Evolutionary conservation across 2,888 invertebrate genomes (phyloP), one percentile per base, ranked within the genome.

Genomic region (Agrilus biguttatus): DNA sequence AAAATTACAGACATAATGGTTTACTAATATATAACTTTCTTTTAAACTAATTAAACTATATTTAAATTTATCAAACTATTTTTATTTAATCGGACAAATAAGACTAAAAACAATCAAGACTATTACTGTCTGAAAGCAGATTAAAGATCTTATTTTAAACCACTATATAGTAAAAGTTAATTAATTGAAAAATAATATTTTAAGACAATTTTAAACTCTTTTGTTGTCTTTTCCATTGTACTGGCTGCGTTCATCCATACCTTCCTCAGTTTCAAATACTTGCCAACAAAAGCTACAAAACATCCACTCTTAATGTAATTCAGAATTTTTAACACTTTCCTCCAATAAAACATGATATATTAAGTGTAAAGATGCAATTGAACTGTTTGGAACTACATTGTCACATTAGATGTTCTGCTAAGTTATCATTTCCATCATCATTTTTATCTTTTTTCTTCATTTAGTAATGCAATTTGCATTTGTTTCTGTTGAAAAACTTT

Each of bases 271-370:
- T 10, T 52, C 45, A 46, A 58, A 54, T n/a, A 43, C 45, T 48
- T 55, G 54, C 17, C 51, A 48, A 44, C 57, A 57, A 36, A 47
- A 44, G 28, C 47, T 41, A 39, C 57, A 59, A 39, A 49, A 48
- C 28, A 49, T 45, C 41, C 47, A 45, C 38, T 50, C 48, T 8
- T 46, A 17, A 12, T 45, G 43, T 21, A 51, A 43, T 37, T 48
- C 45, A 3, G 43, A 45, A 23, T 45, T 45, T 14, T 42, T 42
- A 14, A 45, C 38, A 37, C 46, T 47, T 49, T 45, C 45, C 8
- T 41, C 41, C 21, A 46, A 34, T 35, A 49, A 40, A 17, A 51
- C 49, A 40, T 54, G 54, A 42, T 51, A 51, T 13, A 51, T 41
- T 45, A 54, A 53, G 47, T 54, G 54, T 40, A 51, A 38, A 13